These are phyloP conservation scores for Aviceda subcristata DNA, from an alignment of 2,113 vertebrate genomes.

Conservation along the genomic window DNA sequence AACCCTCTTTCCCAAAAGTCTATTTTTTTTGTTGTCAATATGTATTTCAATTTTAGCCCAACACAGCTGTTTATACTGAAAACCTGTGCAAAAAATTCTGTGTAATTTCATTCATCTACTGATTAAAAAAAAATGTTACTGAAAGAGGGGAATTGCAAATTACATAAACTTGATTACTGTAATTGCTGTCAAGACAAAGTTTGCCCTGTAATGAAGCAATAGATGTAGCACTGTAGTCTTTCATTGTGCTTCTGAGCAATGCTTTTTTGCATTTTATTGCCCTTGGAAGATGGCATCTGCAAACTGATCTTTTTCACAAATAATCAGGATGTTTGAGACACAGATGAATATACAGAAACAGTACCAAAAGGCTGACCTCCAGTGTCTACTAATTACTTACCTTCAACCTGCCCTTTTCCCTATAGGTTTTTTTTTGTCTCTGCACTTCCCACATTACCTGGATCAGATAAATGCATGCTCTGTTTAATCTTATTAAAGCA, in stretches of 20 bases:
- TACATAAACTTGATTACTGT: not conserved
- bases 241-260: not conserved
- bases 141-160: not conserved
- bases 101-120: not conserved
- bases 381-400: not conserved
- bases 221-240: not conserved
- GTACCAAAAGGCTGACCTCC: not conserved
- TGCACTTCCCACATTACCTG: conserved; percentile 4
- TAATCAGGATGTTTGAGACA: not conserved
- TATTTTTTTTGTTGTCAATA: not conserved
- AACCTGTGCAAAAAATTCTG: not conserved
- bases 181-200: conserved; percentile 2
- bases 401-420: not conserved
- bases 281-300: not conserved
- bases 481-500: conserved; percentile 58
- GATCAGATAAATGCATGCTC: conserved; percentile 55
- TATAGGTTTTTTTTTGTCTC: not conserved
- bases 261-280: not conserved
- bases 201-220: not conserved
- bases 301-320: not conserved
- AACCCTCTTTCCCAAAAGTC: not conserved
- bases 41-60: not conserved
- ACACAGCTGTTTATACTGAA: not conserved
- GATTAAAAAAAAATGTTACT: not conserved
- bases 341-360: not conserved